These are phyloP conservation scores for Gavia stellata DNA, from an alignment of 2,113 vertebrate genomes.

Conservation along the genomic window DNA sequence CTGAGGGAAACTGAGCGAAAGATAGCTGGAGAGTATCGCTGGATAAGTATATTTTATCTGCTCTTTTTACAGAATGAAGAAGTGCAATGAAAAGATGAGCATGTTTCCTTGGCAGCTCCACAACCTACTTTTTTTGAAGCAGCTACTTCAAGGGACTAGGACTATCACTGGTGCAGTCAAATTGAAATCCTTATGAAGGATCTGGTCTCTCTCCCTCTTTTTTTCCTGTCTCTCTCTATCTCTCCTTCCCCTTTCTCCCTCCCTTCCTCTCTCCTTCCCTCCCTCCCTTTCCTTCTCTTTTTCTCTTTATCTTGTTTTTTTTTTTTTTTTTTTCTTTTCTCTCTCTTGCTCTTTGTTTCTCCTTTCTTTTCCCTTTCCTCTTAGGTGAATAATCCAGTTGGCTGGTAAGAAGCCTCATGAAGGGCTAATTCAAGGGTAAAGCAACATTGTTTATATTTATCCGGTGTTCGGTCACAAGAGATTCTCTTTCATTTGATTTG, in stretches of 20 bases:
- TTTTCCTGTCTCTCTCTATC: neutral
- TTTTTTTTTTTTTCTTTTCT: rapidly evolving
- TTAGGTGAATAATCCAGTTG: neutral
- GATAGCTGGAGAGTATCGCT: neutral
- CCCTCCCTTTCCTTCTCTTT: neutral
- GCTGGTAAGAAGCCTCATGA: neutral
- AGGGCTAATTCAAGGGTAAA: slow-evolving; percentile 35
- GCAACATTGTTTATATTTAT: slow-evolving; percentile 24
- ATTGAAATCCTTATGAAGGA: neutral
- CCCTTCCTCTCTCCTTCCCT: neutral
- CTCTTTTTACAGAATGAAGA: neutral
- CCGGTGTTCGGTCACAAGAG: slow-evolving; percentile 29
- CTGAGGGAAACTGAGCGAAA: neutral
- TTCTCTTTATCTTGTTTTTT: neutral
- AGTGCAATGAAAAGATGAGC: neutral
- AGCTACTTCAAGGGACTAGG: neutral
- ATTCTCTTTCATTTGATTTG: slow-evolving; percentile 61
- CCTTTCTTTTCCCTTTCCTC: neutral
- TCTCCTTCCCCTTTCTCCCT: neutral
- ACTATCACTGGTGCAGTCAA: neutral
- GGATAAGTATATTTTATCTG: neutral
- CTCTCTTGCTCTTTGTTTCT: neutral
- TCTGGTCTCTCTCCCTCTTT: neutral
- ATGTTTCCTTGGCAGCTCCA: neutral
- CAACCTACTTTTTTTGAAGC: neutral